Evolutionary conservation across 2,888 invertebrate genomes (phyloP).

Genomic region (Macrophya alboannulata): DNA sequence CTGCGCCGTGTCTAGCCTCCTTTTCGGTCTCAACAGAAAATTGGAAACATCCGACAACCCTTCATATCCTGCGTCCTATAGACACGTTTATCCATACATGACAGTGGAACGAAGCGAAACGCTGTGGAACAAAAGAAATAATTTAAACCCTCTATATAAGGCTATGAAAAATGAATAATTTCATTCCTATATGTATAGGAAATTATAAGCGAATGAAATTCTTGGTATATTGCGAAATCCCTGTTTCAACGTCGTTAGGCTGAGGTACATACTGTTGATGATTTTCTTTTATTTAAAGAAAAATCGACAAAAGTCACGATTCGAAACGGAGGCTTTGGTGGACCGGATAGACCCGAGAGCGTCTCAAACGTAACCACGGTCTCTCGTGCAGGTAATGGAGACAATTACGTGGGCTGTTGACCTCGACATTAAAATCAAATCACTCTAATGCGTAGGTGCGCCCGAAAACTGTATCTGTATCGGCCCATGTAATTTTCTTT

Average conservation of each 20-base stretch:
- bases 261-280: background rate
- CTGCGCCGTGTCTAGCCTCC: slow-evolving; percentile 43
- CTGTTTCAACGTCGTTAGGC: background rate
- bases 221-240: background rate
- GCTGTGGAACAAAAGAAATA: background rate
- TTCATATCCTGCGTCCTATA: slow-evolving; percentile 44
- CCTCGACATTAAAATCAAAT: slow-evolving; percentile 76
- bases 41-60: slow-evolving; percentile 69
- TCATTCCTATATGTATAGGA: background rate
- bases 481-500: slow-evolving; percentile 43
- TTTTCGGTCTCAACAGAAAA: slow-evolving; percentile 67
- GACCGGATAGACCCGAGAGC: slow-evolving; percentile 46
- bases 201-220: background rate
- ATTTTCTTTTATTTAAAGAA: background rate
- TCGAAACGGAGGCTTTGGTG: slow-evolving; percentile 32
- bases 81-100: background rate
- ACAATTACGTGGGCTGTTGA: slow-evolving; percentile 74
- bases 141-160: background rate
- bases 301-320: slow-evolving; percentile 34
- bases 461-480: slow-evolving; percentile 50
- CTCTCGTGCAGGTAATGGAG: slow-evolving; percentile 76
- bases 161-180: background rate
- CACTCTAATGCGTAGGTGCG: slow-evolving; percentile 62
- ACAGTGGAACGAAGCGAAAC: slow-evolving; percentile 12
- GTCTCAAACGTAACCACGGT: slow-evolving; percentile 71